Conservation (phyloP, 2,797 vertebrate species). For the Etheostoma perlongum region DNA sequence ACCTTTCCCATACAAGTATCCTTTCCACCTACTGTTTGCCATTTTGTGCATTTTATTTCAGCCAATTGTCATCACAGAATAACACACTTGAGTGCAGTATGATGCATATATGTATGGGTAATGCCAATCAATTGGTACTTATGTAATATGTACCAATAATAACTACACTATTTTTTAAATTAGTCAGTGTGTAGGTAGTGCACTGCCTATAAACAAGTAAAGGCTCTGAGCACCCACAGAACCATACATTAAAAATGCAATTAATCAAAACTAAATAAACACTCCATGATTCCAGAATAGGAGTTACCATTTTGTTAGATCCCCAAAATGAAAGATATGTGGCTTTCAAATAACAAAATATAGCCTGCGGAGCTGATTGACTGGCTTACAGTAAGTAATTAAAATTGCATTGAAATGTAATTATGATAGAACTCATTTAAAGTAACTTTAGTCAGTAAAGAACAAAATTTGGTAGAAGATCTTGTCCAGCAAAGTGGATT, state of each 20-base stretch:
- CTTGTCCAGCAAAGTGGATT: slow-evolving; percentile 7
- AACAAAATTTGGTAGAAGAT: slow-evolving; percentile 5
- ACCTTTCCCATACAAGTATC: slow-evolving; percentile 33
- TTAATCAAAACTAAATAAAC: not conserved
- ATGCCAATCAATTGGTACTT: not conserved
- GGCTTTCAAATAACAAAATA: not conserved
- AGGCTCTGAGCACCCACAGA: not conserved
- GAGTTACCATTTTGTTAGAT: not conserved
- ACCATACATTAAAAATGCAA: not conserved
- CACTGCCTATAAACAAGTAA: not conserved
- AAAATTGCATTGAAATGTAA: slow-evolving; percentile 1
- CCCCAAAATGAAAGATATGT: not conserved
- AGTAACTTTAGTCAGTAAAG: not conserved
- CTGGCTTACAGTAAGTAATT: not conserved
- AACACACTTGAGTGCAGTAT: not conserved
- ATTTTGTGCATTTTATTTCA: slow-evolving; percentile 19
- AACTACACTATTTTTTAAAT: not conserved
- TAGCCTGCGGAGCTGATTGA: not conserved
- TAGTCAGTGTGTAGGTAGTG: not conserved
- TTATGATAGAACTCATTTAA: not conserved
- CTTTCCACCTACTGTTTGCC: slow-evolving; percentile 30
- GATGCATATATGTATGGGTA: not conserved
- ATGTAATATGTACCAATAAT: not conserved
- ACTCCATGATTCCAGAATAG: not conserved
- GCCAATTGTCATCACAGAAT: not conserved